These are phyloP conservation scores for Myanophis thanlyinensis DNA, from an alignment of 2,113 vertebrate species.

Conservation along the genomic window DNA sequence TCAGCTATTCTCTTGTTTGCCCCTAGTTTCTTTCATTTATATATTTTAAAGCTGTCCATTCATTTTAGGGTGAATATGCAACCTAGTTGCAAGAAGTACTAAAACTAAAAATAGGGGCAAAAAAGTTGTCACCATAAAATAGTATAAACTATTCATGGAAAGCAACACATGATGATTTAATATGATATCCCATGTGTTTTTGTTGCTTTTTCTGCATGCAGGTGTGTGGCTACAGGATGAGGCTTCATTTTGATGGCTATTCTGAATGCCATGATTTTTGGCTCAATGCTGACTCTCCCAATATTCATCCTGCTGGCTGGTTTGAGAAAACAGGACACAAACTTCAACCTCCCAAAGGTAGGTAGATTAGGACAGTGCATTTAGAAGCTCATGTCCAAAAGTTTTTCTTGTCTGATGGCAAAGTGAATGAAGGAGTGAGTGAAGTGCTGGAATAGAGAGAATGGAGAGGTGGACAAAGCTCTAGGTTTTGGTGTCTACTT, in stretches of 20 bases:
- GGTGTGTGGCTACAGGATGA: slow-evolving; percentile 93
- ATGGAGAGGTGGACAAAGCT: background rate
- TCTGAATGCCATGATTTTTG: slow-evolving; percentile 98
- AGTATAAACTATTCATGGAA: background rate
- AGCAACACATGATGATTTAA: background rate
- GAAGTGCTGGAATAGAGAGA: background rate
- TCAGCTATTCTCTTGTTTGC: background rate
- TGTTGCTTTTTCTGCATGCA: slow-evolving; percentile 49
- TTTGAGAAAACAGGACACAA: slow-evolving; percentile 94
- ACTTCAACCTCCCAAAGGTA: slow-evolving; percentile 95
- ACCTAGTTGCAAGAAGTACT: background rate
- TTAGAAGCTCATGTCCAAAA: background rate
- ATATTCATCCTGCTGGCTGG: slow-evolving; percentile 93
- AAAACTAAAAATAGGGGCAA: background rate
- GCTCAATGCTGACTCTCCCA: slow-evolving; percentile 91
- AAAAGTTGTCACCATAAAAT: background rate
- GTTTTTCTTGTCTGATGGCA: background rate
- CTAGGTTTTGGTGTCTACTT: background rate
- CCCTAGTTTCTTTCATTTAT: background rate
- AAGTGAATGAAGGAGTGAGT: background rate
- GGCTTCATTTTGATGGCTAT: slow-evolving; percentile 97
- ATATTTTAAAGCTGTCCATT: background rate
- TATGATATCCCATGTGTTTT: background rate
- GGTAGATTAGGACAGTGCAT: slow-evolving; percentile 34
- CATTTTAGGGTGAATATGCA: background rate